Evolutionary conservation across 2,888 invertebrate species (phyloP), one percentile per base, ranked within the genome.

Genomic region (Fragum sueziense): DNA sequence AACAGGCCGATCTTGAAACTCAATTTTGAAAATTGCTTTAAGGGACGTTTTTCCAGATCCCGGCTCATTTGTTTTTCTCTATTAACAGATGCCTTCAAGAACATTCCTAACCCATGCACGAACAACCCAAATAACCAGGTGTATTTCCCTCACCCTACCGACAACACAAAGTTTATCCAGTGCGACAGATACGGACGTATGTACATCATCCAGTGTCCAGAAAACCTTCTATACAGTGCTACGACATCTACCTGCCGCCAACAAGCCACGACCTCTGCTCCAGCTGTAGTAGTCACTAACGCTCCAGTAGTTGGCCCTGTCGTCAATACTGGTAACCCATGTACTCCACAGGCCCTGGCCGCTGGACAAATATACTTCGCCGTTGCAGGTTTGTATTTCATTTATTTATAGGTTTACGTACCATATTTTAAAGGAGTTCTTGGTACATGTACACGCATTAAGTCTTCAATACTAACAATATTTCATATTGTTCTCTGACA

Each of bases 151-250:
- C 88, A 88, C 79, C 88, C 89, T 37, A 80, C 69, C 6, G 88
- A 88, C 80, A 80, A 47, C 71, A 81, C 81, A 29, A 88, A 88
- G 73, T 89, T 88, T 82, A 85, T 89, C 69, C 88, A 88, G 82
- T 89, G 89, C 70, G 88, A 88, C 80, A 68, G 84, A 70, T 84
- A 81, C 27, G 85, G 85, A 11, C 80, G 87, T n/a, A 88, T 89
- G 88, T 89, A 88, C 84, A 85, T 88, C 51, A 85, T 88, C 41
- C 88, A 88, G 68, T 89, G 89, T 41, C 89, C 89, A 20, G 65
- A 61, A 17, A 84, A 85, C 31, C 85, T 87, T 51, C 31, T 78
- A 1, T 88, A 87, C 75, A 83, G 85, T 69, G 67, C 54, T 14
- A 72, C 82, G 25, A 84, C 83, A 11, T 74, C 79, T n/a, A 82